phyloP scores from a whole-genome alignment of 2,888 invertebrate species.

The Mythimna impura region DNA sequence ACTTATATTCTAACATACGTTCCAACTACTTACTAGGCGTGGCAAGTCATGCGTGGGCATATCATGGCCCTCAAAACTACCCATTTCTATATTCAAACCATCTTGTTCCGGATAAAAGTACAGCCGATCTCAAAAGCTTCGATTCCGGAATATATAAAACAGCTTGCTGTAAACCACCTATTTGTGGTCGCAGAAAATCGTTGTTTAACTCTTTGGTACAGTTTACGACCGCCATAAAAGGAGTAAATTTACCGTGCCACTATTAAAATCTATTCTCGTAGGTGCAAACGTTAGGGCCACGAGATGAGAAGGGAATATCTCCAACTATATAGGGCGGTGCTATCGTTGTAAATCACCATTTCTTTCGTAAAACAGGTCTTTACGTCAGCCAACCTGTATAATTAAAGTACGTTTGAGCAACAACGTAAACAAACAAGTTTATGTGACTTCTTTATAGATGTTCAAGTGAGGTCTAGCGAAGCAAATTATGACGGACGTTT shows the following conservation, averaged over 20 bases:
- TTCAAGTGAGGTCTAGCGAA: conserved; percentile 47
- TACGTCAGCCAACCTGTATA: conserved; percentile 49
- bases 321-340: conserved; percentile 45
- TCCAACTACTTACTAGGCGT: background rate
- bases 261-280: conserved; percentile 79
- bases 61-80: conserved; percentile 23
- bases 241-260: conserved; percentile 78
- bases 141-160: conserved; percentile 43
- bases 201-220: conserved; percentile 82
- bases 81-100: conserved; percentile 30
- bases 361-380: conserved; percentile 49
- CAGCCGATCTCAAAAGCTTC: conserved; percentile 34
- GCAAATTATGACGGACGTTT: conserved; percentile 47
- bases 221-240: conserved; percentile 82
- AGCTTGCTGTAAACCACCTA: conserved; percentile 64
- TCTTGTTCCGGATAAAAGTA: conserved; percentile 45
- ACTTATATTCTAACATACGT: conserved; percentile 11
- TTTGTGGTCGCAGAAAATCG: conserved; percentile 83
- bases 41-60: conserved; percentile 35
- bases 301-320: conserved; percentile 43
- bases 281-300: conserved; percentile 61
- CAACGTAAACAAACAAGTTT: conserved; percentile 53
- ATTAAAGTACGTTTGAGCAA: conserved; percentile 57
- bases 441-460: conserved; percentile 52
- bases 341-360: conserved; percentile 57